Base-by-base conservation (phyloP, 2,888 invertebrate genomes). In the Scaptomyza tumidula region DNA sequence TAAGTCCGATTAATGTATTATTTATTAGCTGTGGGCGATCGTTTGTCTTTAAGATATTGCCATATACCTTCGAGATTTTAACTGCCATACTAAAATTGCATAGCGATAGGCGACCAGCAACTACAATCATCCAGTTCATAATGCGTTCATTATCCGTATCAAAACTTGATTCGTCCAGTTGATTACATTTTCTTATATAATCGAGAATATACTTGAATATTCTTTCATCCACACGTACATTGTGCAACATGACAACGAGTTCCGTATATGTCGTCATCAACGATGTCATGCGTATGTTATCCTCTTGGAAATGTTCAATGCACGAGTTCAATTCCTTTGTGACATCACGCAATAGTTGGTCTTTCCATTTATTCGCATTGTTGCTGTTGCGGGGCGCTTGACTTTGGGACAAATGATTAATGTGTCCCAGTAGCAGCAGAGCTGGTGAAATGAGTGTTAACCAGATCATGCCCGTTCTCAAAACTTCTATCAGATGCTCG, bases 11-110 rank as follows among this genome's bases (percentile, higher is more conserved):
- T 1, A 92, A 74, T 0, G 91, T 89, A 19, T 91, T 91, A 60
- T 91, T 91, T 0, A 92, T 90, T 16, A 91, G 85, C 31, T 90
- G 90, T 3, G 92, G 91, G 0, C 91, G 81, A 72, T 92, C 92
- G 35, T 91, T 91, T 19, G 72, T 75, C 19, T 19, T 77, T 1
- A 86, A 27, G 0, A 86, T 86, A 6, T 50, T 48, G 0, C 72
- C 67, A 44, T 77, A 88, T 1, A 84, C 45, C 13, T 46, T 67
- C 9, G 78, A 57, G 0, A 78, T 45, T 0, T 53, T 78, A 27
- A 71, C 65, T 16, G 92, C 91, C 0, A 89, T 56, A 7, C 64
- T 52, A 24, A 75, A 64, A 35, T 92, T 91, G 19, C 91, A 75
- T 29, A 92, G 53, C 0, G 91, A 87, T 13, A 92, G 77, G 6